Conservation (phyloP, 2,113 vertebrate species). For the Brachyhypopomus occidentalis region DNA sequence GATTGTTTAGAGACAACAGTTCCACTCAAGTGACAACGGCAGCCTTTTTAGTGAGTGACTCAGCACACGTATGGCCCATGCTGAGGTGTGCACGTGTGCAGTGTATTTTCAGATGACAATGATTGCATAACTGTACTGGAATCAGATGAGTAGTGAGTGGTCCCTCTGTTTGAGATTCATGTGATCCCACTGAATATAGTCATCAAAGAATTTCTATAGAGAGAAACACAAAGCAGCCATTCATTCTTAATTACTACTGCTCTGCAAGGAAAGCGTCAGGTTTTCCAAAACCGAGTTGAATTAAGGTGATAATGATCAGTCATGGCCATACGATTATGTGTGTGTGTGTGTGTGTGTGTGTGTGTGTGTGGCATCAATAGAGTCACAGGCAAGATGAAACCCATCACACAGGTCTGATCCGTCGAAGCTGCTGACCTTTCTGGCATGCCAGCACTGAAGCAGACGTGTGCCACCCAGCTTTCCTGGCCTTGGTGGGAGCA, state of each 20-base stretch:
- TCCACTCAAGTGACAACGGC: constrained; percentile 1
- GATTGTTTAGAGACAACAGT: constrained; percentile 5
- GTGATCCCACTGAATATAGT: constrained; percentile 4
- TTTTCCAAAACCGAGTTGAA: neutral
- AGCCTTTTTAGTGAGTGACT: constrained; percentile 18
- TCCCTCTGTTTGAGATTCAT: constrained; percentile 9
- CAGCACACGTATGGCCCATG: neutral
- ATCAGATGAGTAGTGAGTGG: constrained; percentile 36
- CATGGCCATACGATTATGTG: neutral
- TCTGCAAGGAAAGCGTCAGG: neutral
- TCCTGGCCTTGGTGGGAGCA: constrained; percentile 47
- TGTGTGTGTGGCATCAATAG: constrained; percentile 58
- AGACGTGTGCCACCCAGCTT: constrained; percentile 30
- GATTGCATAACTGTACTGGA: constrained; percentile 37
- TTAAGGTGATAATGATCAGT: neutral
- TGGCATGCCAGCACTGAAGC: constrained; percentile 50
- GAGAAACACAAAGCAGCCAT: constrained; percentile 2
- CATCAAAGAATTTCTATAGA: constrained; percentile 5
- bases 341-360: constrained; percentile 22
- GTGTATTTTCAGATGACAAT: constrained; percentile 24
- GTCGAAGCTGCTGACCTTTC: constrained; percentile 55
- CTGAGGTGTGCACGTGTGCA: constrained; percentile 13
- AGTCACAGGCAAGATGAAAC: constrained; percentile 65
- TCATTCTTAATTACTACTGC: neutral
- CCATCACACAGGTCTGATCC: constrained; percentile 47